These are phyloP conservation scores for Boloria euphrosyne DNA, from an alignment of 2,888 invertebrate species.

Conservation along the genomic window DNA sequence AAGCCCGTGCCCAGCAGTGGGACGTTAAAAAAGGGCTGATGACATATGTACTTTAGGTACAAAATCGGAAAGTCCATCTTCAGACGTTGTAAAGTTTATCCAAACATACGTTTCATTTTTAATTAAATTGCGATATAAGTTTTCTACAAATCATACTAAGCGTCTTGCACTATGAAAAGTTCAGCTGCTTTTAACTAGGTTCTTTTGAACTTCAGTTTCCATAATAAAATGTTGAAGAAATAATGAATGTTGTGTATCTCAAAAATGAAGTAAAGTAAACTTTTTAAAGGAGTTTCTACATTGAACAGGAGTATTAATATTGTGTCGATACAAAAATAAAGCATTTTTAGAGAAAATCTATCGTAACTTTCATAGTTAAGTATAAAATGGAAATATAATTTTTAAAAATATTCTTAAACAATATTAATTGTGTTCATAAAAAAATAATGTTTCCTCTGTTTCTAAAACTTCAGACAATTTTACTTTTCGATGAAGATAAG, in stretches of 20 bases:
- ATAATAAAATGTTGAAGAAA: conserved; percentile 22
- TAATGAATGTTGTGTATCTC: conserved; percentile 14
- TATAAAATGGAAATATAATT: no score
- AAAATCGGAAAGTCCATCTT: background rate
- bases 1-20: no score
- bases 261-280: conserved; percentile 7
- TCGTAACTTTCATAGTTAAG: no score
- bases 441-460: no score
- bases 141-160: conserved; percentile 14
- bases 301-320: background rate
- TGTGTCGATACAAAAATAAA: no score
- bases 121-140: conserved; percentile 3
- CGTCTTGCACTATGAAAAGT: conserved; percentile 16
- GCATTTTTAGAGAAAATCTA: no score
- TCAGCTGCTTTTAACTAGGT: conserved; percentile 20
- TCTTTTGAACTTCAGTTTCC: conserved; percentile 18
- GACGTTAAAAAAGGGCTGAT: no score
- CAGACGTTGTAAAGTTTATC: background rate
- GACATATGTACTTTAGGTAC: conserved; percentile 30
- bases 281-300: conserved; percentile 6
- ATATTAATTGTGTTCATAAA: no score
- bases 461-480: no score
- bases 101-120: background rate
- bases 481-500: no score
- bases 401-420: no score